Evolutionary conservation across 2,797 vertebrate genomes (phyloP).

Genomic region (Chrysocyon brachyurus): DNA sequence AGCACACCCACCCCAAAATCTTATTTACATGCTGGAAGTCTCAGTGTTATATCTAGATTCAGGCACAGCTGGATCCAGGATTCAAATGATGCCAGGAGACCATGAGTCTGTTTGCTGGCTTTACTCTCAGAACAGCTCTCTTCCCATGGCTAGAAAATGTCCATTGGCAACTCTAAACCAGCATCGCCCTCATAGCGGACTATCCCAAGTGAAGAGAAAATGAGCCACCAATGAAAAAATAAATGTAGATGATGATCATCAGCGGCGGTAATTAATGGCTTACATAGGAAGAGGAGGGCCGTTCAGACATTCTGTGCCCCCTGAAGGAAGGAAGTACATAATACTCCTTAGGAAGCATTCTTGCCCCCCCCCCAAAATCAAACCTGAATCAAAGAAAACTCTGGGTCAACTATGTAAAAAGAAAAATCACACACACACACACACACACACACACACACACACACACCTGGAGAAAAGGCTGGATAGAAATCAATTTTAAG

Average conservation of each 20-base stretch:
- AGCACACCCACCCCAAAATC: background rate
- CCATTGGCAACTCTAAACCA: background rate
- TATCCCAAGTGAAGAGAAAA: conserved; percentile 10
- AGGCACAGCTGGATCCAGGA: background rate
- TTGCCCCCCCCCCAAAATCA: background rate
- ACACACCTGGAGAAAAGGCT: background rate
- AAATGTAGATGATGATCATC: background rate
- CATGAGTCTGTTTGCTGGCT: background rate
- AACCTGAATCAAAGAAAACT: background rate
- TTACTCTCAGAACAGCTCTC: background rate
- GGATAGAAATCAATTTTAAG: conserved; percentile 48
- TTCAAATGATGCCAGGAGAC: background rate
- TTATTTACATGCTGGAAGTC: background rate
- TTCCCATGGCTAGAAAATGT: background rate
- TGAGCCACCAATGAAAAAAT: background rate
- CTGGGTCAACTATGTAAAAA: background rate
- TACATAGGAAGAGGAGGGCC: background rate
- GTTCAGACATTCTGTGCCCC: background rate
- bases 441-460: background rate
- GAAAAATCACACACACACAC: background rate
- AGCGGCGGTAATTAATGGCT: background rate
- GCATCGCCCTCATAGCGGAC: background rate
- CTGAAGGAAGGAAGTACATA: background rate
- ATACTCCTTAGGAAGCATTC: background rate
- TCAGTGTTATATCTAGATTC: background rate